phyloP scores from a whole-genome alignment of 1,140 invertebrate genomes.

The Drosophila cardini region DNA sequence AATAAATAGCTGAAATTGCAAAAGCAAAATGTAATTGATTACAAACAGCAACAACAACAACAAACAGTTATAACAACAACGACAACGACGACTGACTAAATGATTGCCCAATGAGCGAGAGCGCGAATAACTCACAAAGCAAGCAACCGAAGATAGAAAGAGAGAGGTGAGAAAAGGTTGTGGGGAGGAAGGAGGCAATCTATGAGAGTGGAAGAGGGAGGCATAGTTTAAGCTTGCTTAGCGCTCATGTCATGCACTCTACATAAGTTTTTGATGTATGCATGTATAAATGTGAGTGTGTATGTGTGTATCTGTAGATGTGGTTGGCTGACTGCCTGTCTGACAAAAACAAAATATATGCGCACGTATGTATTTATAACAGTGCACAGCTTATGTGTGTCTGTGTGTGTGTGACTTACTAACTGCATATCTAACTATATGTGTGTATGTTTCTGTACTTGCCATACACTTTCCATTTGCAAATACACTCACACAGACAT shows the following conservation, averaged over 20 bases:
- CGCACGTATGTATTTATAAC: slow-evolving; percentile 63
- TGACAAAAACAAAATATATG: slow-evolving; percentile 51
- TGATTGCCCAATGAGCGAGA: slow-evolving; percentile 77
- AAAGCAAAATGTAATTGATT: slow-evolving; percentile 82
- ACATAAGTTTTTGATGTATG: slow-evolving; percentile 67
- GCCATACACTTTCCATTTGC: slow-evolving; percentile 73
- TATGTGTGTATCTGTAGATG: slow-evolving; percentile 29
- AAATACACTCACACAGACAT: slow-evolving; percentile 46
- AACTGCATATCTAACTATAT: slow-evolving; percentile 65
- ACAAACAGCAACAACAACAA: slow-evolving; percentile 63
- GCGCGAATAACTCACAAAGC: slow-evolving; percentile 51
- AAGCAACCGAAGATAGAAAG: background rate
- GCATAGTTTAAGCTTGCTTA: slow-evolving; percentile 61
- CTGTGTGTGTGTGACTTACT: slow-evolving; percentile 43
- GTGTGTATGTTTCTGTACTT: slow-evolving; percentile 53
- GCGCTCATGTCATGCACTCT: slow-evolving; percentile 68
- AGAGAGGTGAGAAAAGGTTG: slow-evolving; percentile 10
- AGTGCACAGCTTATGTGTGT: slow-evolving; percentile 22
- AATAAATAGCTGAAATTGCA: slow-evolving; percentile 82
- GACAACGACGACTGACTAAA: slow-evolving; percentile 61
- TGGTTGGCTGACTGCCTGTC: slow-evolving; percentile 51
- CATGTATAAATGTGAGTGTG: slow-evolving; percentile 29
- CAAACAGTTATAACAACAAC: slow-evolving; percentile 24
- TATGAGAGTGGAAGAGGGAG: slow-evolving; percentile 26
- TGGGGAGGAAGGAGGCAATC: slow-evolving; percentile 10